These are phyloP conservation scores for Pseudochirops corinnae DNA, from an alignment of 2,797 vertebrate species.

Conservation along the genomic window DNA sequence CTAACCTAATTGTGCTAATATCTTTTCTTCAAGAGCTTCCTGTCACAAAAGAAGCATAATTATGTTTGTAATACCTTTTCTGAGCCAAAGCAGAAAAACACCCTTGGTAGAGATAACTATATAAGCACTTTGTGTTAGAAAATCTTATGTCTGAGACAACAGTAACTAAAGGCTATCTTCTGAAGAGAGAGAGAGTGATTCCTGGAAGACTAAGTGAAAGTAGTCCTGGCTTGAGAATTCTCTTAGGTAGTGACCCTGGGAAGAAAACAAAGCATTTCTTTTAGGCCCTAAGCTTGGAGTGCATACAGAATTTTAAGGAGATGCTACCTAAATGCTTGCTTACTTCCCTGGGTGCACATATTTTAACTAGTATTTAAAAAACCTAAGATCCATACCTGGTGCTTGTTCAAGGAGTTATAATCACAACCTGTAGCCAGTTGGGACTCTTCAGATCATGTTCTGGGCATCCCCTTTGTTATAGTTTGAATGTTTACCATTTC, in stretches of 20 bases:
- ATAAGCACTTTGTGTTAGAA: slow-evolving; percentile 1
- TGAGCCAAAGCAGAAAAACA: slow-evolving; percentile 12
- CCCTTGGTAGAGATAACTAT: background rate
- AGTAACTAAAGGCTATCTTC: background rate
- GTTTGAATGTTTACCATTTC: background rate
- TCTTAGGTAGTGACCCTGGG: slow-evolving; percentile 24
- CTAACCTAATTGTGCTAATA: background rate
- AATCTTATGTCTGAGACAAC: background rate
- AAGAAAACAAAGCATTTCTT: background rate
- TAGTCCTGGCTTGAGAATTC: background rate
- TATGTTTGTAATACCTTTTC: background rate
- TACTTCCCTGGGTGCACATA: background rate
- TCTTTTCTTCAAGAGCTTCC: slow-evolving; percentile 43
- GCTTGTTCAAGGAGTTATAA: background rate
- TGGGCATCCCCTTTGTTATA: background rate
- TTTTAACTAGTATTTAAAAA: background rate
- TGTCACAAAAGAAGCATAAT: slow-evolving; percentile 53
- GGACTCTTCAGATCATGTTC: background rate
- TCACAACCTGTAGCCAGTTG: background rate
- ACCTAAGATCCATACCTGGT: background rate
- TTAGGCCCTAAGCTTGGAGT: background rate
- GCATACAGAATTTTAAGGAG: background rate
- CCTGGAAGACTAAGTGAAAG: background rate
- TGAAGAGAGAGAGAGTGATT: background rate
- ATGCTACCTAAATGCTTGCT: slow-evolving; percentile 31